A percentile compares a stretch with the other conserved stretches of the same genome.
Evolutionary conservation across 2,888 invertebrate species (phyloP).

Genomic region (Pseudanteris insignis): DNA sequence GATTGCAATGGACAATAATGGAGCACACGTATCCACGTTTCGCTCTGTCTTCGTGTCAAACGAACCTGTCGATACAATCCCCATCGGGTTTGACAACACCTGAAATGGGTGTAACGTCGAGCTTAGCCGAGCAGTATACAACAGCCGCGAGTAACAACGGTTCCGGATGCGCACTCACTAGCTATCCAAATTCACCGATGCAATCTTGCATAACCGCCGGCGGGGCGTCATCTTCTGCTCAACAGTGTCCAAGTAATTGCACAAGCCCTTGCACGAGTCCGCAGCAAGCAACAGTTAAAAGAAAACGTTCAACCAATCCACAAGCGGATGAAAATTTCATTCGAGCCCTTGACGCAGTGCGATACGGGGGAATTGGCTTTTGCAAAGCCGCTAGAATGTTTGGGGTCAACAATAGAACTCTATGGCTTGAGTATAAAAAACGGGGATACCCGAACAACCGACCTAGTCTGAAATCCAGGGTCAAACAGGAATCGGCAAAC

Average conservation of each 20-base stretch:
- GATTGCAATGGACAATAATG: constrained; percentile 87
- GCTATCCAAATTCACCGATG: constrained; percentile 56
- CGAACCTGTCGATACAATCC: constrained; percentile 67
- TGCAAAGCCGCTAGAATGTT: constrained; percentile 86
- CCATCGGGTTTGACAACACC: constrained; percentile 65
- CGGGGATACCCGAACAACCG: constrained; percentile 84
- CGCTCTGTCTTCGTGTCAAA: constrained; percentile 74
- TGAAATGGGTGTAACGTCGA: constrained; percentile 69
- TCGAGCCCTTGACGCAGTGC: constrained; percentile 81
- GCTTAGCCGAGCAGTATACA: constrained; percentile 70
- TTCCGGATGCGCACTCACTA: constrained; percentile 59
- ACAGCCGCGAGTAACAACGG: constrained; percentile 69
- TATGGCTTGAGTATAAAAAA: constrained; percentile 87
- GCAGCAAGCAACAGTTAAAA: constrained; percentile 67
- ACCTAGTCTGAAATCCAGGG: constrained; percentile 80
- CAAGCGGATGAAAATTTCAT: constrained; percentile 86
- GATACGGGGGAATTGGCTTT: constrained; percentile 85
- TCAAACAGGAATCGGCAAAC: constrained; percentile 74
- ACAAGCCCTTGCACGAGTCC: constrained; percentile 67
- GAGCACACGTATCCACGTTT: constrained; percentile 82
- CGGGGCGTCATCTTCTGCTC: constrained; percentile 55
- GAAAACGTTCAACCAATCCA: constrained; percentile 80
- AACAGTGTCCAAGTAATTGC: constrained; percentile 62
- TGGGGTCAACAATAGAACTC: constrained; percentile 84
- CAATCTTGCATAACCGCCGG: constrained; percentile 53